Evolutionary conservation across 2,797 vertebrate species (phyloP), one percentile per base, ranked within the genome.

Genomic region (Crocidura indochinensis): DNA sequence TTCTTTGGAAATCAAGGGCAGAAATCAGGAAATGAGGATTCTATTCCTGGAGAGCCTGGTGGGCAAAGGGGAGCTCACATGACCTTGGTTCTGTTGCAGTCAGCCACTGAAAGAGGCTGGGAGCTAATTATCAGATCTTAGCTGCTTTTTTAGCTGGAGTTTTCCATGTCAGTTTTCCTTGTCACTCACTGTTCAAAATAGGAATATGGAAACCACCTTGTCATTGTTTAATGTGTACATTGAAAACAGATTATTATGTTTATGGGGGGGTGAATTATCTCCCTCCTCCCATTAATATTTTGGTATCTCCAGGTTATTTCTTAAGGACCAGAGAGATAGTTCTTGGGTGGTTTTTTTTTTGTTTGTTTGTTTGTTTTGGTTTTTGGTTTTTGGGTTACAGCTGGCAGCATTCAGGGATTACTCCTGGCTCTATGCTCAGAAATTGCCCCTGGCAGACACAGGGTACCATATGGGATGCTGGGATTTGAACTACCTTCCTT

Each of bases 141-240:
- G n/a, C n/a, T n/a, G n/a, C n/a, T n/a, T n/a, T n/a, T 84, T 84
- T 27, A 11, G 77, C 64, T 83, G 88, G 67, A 64, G 79, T 89
- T 91, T 91, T 64, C 78, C 82, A 72, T 85, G 22, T 67, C 65
- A 87, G 47, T 72, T 88, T 87, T 84, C 78, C 38, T 38, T 38
- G 38, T 38, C 38, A 38, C n/a, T n/a, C n/a, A n/a, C 38, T 38
- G 38, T 38, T 38, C 56, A 84, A 20, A 88, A 93, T 38, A 88
- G 60, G 72, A 95, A 90, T 51, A 84, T 87, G 64, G 56, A 90
- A 93, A 51, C 24, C 78, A 56, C 80, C 24, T 86, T 89, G 31
- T 93, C 65, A 84, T 88, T 87, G 68, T 73, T 77, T 74, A 90
- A 73, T 60, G 72, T 74, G 20, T 60, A 87, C 53, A 81, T 9